Base-by-base conservation (phyloP, 2,888 invertebrate genomes). In the Anorthoa munda region DNA sequence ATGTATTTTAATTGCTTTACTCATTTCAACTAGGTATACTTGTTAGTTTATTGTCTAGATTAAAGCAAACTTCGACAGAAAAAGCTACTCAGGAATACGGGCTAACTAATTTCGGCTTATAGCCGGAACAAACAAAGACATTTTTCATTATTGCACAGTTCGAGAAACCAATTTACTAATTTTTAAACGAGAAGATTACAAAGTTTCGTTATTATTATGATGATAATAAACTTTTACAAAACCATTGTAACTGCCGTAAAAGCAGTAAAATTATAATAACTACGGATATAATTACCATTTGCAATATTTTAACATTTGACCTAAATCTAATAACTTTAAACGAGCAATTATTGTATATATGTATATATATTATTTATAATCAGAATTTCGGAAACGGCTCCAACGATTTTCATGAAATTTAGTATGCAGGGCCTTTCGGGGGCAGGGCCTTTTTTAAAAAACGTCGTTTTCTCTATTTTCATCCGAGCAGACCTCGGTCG, bases 1-100 rank as follows among this genome's bases (percentile, higher is more conserved):
- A 48, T 67, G 70, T 63, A 66, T 72, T 76, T 67, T 70, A 73
- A 81, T 69, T 75, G 13, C 67, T 63, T 56, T 48, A 46, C 50
- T 68, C 21, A 68, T 61, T 77, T 53, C 15, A 53, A 13, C 18
- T 39, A 12, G 4, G 21, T 46, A 23, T 31, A 18, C 11, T 23
- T 51, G 46, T 60, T 23, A 76, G 18, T n/a, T n/a, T n/a, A n/a
- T n/a, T n/a, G n/a, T n/a, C n/a, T n/a, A n/a, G n/a, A n/a, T n/a
- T n/a, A n/a, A n/a, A n/a, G n/a, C n/a, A n/a, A n/a, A n/a, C n/a
- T n/a, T n/a, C n/a, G n/a, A n/a, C n/a, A n/a, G n/a, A n/a, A n/a
- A n/a, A n/a, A n/a, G n/a, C n/a, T n/a, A n/a, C n/a, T n/a, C n/a
- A n/a, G n/a, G n/a, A n/a, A n/a, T n/a, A n/a, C n/a, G n/a, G n/a